Base-by-base conservation (phyloP, 1,140 invertebrate genomes). In the Grapholita molesta region DNA sequence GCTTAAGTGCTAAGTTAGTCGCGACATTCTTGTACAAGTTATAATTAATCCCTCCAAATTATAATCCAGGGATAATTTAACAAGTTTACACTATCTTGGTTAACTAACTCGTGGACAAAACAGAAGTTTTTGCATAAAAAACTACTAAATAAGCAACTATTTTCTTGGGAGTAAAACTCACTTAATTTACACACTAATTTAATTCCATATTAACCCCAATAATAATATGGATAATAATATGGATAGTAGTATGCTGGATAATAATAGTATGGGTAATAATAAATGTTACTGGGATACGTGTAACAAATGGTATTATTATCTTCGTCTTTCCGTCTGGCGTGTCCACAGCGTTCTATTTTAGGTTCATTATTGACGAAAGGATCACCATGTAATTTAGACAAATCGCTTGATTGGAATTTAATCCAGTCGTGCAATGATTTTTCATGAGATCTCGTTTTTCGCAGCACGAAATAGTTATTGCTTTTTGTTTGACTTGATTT, bases 41-140 rank as follows among this genome's bases (percentile, higher is more conserved):
- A 61, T 61, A 61, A 61, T 61, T 61, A 61, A 61, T 61, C n/a
- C n/a, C 55, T 61, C 55, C 18, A 18, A 61, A 61, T 61, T 61
- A 61, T 8, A 28, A n/a, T 8, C n/a, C 6, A 28, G 25, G 55
- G 25, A 15, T 61, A 5, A 61, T 28, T 61, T 25, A 30, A 3
- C 15, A 61, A 61, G 55, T 61, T 48, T 15, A 32, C 12, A 2
- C 6, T 18, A 48, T 48, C 8, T 48, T 48, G 42, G 42, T 9
- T 48, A 21, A 38, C 35, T 38, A 9, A 21, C 18, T 48, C 18
- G n/a, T 21, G 18, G 8, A 21, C 18, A 15, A 21, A 7, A 48
- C n/a, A n/a, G n/a, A 48, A 48, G 42, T 48, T 48, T 18, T 48
- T 48, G 18, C 42, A 48, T 48, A 48, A 48, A 48, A 48, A 21